Evolutionary conservation across 2,888 invertebrate species (phyloP).

Genomic region (Minunthozetes semirufus): DNA sequence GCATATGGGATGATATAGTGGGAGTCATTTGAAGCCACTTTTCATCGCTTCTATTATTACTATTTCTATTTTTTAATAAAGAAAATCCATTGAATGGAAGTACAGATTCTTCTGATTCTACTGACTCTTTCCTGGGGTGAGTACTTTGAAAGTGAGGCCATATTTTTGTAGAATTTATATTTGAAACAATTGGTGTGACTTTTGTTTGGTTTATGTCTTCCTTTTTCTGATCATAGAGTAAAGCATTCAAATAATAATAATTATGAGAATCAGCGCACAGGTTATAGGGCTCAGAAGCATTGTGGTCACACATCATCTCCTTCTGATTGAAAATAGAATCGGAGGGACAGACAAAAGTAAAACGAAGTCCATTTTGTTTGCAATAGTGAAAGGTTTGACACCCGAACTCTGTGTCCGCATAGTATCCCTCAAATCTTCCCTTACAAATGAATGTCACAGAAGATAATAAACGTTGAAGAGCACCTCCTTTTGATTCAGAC

Average conservation of each 20-base stretch:
- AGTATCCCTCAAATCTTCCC: constrained; percentile 42
- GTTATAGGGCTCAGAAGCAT: background rate
- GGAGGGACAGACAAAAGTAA: constrained; percentile 42
- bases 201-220: background rate
- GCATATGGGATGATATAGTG: background rate
- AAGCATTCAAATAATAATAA: constrained; percentile 32
- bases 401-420: constrained; percentile 41
- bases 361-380: constrained; percentile 41
- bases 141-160: background rate
- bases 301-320: constrained; percentile 42
- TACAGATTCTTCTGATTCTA: background rate
- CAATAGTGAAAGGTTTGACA: constrained; percentile 44
- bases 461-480: constrained; percentile 40
- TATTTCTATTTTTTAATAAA: background rate
- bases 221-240: constrained; percentile 19
- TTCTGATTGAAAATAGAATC: constrained; percentile 43
- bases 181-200: too few species aligned
- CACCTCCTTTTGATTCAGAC: constrained; percentile 30
- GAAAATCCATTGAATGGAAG: background rate
- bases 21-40: background rate
- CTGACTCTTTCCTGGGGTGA: background rate
- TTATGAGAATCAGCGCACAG: constrained; percentile 1
- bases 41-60: background rate
- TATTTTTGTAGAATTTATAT: background rate
- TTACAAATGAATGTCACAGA: constrained; percentile 41